These are phyloP conservation scores for Choloepus didactylus DNA, from an alignment of 2,797 vertebrate species.

Conservation along the genomic window DNA sequence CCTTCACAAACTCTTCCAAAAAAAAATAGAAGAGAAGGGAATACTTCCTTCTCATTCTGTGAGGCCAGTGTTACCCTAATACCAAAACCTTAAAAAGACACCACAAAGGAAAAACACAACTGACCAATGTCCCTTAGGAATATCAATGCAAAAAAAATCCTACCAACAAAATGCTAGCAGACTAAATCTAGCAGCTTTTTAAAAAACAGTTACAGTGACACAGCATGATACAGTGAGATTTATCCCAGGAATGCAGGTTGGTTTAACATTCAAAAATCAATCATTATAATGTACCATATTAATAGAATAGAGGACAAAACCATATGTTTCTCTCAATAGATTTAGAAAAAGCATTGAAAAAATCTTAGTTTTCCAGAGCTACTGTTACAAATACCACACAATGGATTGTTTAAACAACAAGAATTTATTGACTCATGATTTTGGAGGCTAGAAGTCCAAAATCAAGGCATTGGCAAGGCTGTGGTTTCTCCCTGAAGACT, in stretches of 20 bases:
- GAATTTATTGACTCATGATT: no score
- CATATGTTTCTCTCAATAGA: neutral
- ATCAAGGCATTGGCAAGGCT: no score
- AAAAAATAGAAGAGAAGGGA: neutral
- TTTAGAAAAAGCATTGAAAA: neutral
- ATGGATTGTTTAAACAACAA: no score
- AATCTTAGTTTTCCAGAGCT: no score
- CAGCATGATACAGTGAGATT: neutral
- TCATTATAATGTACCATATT: neutral
- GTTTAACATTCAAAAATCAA: neutral
- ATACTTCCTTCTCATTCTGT: neutral
- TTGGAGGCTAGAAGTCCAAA: no score
- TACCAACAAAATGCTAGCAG: neutral
- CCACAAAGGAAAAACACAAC: neutral
- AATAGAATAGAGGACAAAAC: neutral
- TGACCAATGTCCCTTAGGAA: neutral
- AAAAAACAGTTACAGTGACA: neutral
- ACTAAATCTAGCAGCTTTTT: neutral
- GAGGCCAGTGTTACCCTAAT: neutral
- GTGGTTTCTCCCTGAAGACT: no score
- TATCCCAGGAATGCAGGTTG: neutral
- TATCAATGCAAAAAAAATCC: neutral
- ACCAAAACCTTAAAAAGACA: neutral
- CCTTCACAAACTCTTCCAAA: neutral
- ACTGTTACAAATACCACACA: no score